Evolutionary conservation across 2,888 invertebrate species (phyloP).

Genomic region (Pristionchus mayeri): DNA sequence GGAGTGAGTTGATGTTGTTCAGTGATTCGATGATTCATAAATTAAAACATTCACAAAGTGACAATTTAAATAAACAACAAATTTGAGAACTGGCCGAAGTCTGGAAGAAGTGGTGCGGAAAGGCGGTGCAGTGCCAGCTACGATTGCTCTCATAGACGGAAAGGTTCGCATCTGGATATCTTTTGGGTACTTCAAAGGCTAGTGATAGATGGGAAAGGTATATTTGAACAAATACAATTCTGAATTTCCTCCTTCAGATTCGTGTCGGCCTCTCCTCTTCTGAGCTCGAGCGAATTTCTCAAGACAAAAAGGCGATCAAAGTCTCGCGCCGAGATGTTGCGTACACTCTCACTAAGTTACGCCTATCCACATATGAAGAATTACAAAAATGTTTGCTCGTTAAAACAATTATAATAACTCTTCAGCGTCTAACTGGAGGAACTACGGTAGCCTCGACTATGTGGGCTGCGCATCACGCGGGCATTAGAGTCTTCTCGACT

Average conservation of each 20-base stretch:
- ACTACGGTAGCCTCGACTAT: conserved; percentile 97
- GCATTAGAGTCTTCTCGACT: conserved; percentile 93
- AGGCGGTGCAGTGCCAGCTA: conserved; percentile 89
- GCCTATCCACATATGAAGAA: background rate
- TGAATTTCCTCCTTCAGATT: conserved; percentile 57
- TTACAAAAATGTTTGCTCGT: background rate
- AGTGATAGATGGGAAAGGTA: no score
- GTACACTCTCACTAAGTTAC: conserved; percentile 63
- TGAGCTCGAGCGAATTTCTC: conserved; percentile 84
- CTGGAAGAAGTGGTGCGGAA: conserved; percentile 85
- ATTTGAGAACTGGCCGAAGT: conserved; percentile 83
- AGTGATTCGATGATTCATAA: no score
- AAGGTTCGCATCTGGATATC: conserved; percentile 52
- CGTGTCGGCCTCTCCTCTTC: conserved; percentile 80
- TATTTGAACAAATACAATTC: no score
- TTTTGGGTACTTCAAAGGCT: background rate
- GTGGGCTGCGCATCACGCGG: conserved; percentile 86
- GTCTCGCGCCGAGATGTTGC: conserved; percentile 83
- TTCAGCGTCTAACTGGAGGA: conserved; percentile 85
- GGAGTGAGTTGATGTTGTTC: conserved; percentile 78
- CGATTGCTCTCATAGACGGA: conserved; percentile 90
- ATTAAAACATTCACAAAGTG: no score
- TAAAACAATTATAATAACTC: background rate
- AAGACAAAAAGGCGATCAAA: conserved; percentile 83
- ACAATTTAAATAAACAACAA: background rate